These are phyloP conservation scores for Thera obeliscata DNA, from an alignment of 2,888 invertebrate species.

Conservation along the genomic window DNA sequence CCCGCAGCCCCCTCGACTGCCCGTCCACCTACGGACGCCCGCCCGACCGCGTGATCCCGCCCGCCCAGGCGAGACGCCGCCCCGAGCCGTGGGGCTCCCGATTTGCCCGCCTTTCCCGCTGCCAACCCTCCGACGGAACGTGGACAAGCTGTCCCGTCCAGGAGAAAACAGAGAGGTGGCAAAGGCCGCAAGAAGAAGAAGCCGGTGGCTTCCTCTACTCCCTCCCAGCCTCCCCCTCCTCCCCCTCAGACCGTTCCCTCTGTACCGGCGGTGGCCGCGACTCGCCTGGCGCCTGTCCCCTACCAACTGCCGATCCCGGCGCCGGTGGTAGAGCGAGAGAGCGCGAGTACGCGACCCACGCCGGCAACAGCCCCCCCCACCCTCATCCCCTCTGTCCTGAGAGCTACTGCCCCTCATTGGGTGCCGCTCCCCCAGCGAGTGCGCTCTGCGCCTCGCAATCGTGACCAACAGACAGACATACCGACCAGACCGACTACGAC, in stretches of 20 bases:
- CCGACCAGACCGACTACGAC: background rate
- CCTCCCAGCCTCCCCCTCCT: background rate
- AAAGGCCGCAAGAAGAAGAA: background rate
- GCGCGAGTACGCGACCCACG: background rate
- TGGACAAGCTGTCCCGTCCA: background rate
- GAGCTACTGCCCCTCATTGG: background rate
- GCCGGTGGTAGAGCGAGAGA: background rate
- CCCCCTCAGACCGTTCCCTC: background rate
- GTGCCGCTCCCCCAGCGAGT: background rate
- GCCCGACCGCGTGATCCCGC: too few relatives aligned
- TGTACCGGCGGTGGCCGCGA: too few relatives aligned
- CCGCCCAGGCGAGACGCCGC: too few relatives aligned
- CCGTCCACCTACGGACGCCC: background rate
- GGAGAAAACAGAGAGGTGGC: background rate
- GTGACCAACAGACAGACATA: too few relatives aligned
- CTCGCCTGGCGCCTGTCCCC: background rate
- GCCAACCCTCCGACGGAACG: background rate
- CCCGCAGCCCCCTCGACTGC: background rate
- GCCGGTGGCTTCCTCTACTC: too few relatives aligned
- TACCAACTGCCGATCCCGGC: background rate
- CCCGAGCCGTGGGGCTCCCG: too few relatives aligned
- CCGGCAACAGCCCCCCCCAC: background rate
- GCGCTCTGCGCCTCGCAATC: background rate
- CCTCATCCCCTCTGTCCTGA: background rate
- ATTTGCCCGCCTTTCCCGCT: background rate